Conservation (phyloP, 2,797 vertebrate species). For the Lates japonicus region DNA sequence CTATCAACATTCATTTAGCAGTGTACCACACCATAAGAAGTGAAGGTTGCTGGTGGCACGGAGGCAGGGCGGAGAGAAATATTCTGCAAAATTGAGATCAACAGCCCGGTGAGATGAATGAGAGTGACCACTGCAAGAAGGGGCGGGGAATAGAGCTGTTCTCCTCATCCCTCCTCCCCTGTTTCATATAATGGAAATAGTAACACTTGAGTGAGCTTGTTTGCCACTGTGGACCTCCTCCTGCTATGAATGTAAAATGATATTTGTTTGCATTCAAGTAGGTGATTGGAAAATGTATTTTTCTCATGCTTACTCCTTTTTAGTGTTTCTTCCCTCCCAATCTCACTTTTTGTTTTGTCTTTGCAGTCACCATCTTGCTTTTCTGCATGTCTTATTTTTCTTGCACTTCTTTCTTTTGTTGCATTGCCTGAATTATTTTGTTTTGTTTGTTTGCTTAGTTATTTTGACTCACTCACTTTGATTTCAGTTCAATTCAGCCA, state of each 20-base stretch:
- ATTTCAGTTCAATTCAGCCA: neutral
- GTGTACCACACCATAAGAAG: too few species aligned
- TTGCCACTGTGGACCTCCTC: conserved; percentile 57
- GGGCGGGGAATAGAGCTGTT: conserved; percentile 55
- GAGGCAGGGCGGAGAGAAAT: conserved; percentile 43
- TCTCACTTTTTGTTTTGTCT: neutral
- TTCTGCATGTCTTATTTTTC: neutral
- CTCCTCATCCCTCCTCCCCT: conserved; percentile 47
- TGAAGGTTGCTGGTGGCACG: conserved; percentile 33
- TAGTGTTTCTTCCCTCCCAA: neutral
- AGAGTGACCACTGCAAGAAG: conserved; percentile 64
- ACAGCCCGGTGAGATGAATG: conserved; percentile 57
- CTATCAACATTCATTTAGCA: conserved; percentile 47
- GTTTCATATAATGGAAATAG: conserved; percentile 74
- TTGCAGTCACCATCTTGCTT: neutral
- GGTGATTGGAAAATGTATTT: conserved; percentile 10
- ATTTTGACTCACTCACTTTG: neutral
- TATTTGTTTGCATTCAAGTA: conserved; percentile 51
- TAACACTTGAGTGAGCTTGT: conserved; percentile 69
- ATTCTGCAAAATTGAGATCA: conserved; percentile 64
- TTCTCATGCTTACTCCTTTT: neutral
- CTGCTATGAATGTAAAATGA: conserved; percentile 42
- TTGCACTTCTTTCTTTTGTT: neutral
- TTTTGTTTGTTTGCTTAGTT: neutral
- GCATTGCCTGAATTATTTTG: neutral